A percentile compares a stretch with the other conserved stretches of the same genome.
phyloP scores from a whole-genome alignment of 2,888 invertebrate genomes.

The Hymenopus coronatus region DNA sequence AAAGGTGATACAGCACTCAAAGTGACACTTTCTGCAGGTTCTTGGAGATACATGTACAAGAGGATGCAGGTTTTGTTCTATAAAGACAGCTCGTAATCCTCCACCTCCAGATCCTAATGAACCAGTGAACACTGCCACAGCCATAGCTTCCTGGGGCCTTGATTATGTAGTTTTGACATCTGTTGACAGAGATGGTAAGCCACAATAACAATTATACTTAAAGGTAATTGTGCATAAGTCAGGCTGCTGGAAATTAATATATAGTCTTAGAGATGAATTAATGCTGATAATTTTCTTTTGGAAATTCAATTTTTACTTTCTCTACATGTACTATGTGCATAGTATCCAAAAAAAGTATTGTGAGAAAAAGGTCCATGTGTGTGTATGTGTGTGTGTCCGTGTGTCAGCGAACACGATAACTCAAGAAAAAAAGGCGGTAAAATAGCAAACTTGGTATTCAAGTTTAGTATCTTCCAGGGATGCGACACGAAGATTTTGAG shows the following conservation, averaged over 20 bases:
- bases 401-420: no score
- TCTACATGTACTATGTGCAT: no score
- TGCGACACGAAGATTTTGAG: no score
- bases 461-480: no score
- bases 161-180: constrained; percentile 98
- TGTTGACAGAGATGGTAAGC: constrained; percentile 91
- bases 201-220: background rate
- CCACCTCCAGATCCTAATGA: constrained; percentile 87
- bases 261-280: background rate
- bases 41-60: constrained; percentile 99
- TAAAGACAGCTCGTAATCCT: constrained; percentile 90
- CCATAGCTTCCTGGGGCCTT: constrained; percentile 91
- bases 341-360: no score
- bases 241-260: background rate
- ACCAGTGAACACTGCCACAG: constrained; percentile 88
- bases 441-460: no score
- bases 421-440: no score
- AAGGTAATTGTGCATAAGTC: background rate
- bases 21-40: constrained; percentile 56
- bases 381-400: no score
- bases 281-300: no score
- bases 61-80: constrained; percentile 97
- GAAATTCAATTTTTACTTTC: no score
- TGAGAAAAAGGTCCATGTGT: no score
- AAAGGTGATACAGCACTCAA: background rate